Conservation (phyloP, 2,888 invertebrate species). For the Drosophila hamatofila region DNA sequence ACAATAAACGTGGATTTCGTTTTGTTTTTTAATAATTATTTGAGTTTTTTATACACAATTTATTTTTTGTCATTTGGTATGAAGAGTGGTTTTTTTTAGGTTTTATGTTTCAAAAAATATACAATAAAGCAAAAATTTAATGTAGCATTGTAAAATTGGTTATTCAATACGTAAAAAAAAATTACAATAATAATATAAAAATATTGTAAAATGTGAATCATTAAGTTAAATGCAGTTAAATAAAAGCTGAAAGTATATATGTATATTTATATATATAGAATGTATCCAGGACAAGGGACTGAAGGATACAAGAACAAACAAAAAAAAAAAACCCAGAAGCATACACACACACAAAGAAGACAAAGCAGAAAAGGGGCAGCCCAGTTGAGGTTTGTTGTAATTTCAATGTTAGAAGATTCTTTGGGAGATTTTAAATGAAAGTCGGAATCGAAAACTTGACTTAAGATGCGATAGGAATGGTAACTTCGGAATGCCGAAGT, state of each 20-base stretch:
- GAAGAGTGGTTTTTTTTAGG: constrained; percentile 70
- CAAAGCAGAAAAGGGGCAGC: constrained; percentile 6
- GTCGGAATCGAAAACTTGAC: background rate
- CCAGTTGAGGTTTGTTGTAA: constrained; percentile 12
- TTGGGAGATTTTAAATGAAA: background rate
- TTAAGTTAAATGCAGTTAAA: constrained; percentile 14
- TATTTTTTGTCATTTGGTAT: constrained; percentile 68
- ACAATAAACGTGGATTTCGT: constrained; percentile 60
- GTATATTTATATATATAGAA: constrained; percentile 14
- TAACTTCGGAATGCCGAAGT: constrained; percentile 8
- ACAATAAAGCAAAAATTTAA: constrained; percentile 85
- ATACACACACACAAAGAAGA: constrained; percentile 15
- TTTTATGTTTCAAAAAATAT: constrained; percentile 83
- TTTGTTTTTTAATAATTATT: constrained; percentile 45
- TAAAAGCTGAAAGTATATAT: constrained; percentile 43
- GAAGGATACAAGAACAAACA: background rate
- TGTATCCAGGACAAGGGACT: constrained; percentile 2
- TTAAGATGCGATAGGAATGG: too few species aligned
- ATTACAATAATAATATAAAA: constrained; percentile 24
- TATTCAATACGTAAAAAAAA: constrained; percentile 51
- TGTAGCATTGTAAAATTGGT: constrained; percentile 81
- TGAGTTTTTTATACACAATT: constrained; percentile 37
- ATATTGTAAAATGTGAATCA: constrained; percentile 29
- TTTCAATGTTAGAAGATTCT: background rate
- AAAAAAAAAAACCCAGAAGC: background rate